Conservation (phyloP, 2,113 vertebrate genomes). For the Jacana jacana region DNA sequence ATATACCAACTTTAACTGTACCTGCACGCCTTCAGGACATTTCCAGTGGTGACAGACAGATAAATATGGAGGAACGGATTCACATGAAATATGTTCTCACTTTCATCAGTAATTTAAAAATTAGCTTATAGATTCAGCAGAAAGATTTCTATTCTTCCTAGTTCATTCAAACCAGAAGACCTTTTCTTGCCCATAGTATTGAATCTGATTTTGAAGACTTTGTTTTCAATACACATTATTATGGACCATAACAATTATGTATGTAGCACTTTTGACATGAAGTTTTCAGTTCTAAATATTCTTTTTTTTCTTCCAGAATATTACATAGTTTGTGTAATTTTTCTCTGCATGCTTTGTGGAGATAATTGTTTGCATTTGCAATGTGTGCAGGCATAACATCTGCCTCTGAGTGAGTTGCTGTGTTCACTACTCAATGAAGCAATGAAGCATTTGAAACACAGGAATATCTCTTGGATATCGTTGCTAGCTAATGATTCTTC, state of each 20-base stretch:
- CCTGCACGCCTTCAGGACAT: background rate
- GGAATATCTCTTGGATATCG: constrained; percentile 46
- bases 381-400: constrained; percentile 2
- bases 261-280: background rate
- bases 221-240: background rate
- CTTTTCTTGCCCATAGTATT: background rate
- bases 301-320: background rate
- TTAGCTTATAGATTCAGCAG: background rate
- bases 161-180: background rate
- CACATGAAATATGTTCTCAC: background rate
- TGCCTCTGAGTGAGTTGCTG: constrained; percentile 58
- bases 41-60: background rate
- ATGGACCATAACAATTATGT: background rate
- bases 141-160: background rate
- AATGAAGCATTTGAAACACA: constrained; percentile 60
- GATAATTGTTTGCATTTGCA: constrained; percentile 61
- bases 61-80: background rate
- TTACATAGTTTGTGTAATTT: background rate
- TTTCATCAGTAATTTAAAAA: background rate
- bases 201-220: background rate
- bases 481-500: constrained; percentile 70
- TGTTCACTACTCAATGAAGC: constrained; percentile 71
- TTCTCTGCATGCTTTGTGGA: background rate
- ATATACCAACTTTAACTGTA: background rate
- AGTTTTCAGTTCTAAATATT: background rate